These are phyloP conservation scores for Opisthocomus hoazin DNA, from an alignment of 2,113 vertebrate species.

Conservation along the genomic window DNA sequence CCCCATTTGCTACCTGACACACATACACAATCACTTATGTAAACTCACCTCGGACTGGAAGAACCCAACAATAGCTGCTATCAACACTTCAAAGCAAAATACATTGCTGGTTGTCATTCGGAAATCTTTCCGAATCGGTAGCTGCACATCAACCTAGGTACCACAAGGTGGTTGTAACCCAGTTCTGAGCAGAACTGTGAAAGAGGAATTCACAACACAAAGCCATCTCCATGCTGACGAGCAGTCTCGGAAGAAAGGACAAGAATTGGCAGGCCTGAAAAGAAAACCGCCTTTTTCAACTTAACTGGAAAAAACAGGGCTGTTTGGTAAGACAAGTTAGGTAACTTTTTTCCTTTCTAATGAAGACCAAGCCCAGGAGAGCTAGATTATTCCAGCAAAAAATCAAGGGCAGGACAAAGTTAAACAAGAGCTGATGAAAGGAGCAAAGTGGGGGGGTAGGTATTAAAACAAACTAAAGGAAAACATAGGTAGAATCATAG, in stretches of 20 bases:
- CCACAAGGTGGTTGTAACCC: background rate
- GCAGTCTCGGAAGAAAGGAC: conserved; percentile 27
- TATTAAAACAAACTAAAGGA: conserved; percentile 10
- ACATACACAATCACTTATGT: background rate
- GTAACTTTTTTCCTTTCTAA: conserved; percentile 10
- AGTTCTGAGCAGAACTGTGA: background rate
- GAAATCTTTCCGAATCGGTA: background rate
- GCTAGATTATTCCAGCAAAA: background rate
- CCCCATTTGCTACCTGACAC: background rate
- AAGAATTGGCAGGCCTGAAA: conserved; percentile 22
- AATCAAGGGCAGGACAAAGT: background rate
- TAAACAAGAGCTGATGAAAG: conserved; percentile 4
- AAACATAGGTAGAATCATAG: background rate
- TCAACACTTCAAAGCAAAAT: background rate
- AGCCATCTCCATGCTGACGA: background rate
- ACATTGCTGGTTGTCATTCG: background rate
- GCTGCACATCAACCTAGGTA: background rate
- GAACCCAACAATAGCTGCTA: background rate
- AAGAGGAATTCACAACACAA: conserved; percentile 6
- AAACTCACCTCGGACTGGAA: background rate
- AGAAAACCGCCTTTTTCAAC: background rate
- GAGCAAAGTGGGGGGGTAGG: background rate
- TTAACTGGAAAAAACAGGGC: background rate
- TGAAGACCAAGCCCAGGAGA: background rate
- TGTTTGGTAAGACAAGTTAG: conserved; percentile 21